These are phyloP conservation scores for Brachyalestes nurse DNA, from an alignment of 2,797 vertebrate species.

Conservation along the genomic window DNA sequence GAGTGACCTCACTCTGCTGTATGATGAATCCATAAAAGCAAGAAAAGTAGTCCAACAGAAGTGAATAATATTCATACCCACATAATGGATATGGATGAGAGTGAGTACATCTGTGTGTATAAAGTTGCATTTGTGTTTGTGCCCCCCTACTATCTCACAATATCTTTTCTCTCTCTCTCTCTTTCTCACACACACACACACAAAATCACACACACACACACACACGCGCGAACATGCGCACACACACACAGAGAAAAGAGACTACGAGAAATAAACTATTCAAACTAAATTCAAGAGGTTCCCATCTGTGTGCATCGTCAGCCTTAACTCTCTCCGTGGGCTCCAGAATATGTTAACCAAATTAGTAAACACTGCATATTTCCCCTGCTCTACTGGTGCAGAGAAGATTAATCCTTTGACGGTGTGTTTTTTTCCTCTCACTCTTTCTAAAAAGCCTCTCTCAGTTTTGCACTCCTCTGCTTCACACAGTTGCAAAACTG, in stretches of 20 bases:
- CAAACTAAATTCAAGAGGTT: slow-evolving; percentile 36
- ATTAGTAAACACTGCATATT: slow-evolving; percentile 52
- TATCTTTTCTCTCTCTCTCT: neutral
- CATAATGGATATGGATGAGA: too few species aligned
- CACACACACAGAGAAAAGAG: neutral
- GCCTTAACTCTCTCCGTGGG: slow-evolving; percentile 42
- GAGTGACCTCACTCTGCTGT: neutral
- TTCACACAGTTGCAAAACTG: slow-evolving; percentile 1
- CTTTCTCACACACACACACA: neutral
- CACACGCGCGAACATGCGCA: too few species aligned
- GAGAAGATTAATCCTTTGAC: slow-evolving; percentile 40
- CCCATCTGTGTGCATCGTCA: slow-evolving; percentile 37
- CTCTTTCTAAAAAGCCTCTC: slow-evolving; percentile 2
- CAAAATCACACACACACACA: neutral
- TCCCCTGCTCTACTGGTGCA: slow-evolving; percentile 16
- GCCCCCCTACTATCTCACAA: neutral
- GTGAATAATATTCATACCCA: too few species aligned
- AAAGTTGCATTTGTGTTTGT: neutral
- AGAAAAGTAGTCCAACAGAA: neutral
- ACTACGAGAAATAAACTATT: slow-evolving; percentile 13
- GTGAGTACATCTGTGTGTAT: neutral
- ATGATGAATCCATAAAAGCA: neutral
- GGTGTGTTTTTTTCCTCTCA: slow-evolving; percentile 31
- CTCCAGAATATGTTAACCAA: slow-evolving; percentile 45
- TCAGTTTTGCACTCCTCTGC: neutral